Percentiles rank a stretch among this genome's conserved stretches.
Evolutionary conservation across 2,113 vertebrate species (phyloP).

Genomic region (Burhinus bistriatus): DNA sequence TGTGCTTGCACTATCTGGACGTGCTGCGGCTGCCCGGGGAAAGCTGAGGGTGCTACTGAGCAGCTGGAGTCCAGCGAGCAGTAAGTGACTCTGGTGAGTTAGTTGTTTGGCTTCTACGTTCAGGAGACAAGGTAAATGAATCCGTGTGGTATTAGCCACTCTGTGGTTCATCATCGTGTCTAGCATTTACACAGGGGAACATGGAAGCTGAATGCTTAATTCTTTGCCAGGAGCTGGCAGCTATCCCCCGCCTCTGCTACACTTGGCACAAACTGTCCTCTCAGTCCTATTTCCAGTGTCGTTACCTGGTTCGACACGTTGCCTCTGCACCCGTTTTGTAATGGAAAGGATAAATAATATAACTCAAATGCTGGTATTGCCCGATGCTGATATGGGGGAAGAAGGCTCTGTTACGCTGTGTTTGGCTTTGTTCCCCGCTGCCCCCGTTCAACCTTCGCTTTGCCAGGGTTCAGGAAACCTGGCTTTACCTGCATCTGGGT

Average conservation of each 20-base stretch:
- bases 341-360: not conserved
- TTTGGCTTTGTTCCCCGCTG: not conserved
- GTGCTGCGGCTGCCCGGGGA: not conserved
- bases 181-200: rapidly evolving
- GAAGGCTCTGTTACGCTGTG: not conserved
- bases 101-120: not conserved
- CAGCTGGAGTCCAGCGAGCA: not conserved
- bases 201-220: not conserved
- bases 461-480: too few relatives aligned
- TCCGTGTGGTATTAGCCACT: rapidly evolving
- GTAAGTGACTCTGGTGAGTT: rapidly evolving
- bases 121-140: not conserved
- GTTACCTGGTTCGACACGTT: not conserved
- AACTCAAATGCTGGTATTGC: not conserved
- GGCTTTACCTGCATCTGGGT: not conserved
- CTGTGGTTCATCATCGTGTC: rapidly evolving
- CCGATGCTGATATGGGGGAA: rapidly evolving
- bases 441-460: too few relatives aligned
- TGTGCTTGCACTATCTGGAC: rapidly evolving
- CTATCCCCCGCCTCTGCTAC: not conserved
- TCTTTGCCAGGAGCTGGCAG: not conserved
- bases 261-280: not conserved
- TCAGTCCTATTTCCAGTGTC: not conserved
- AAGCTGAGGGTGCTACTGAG: not conserved
- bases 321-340: rapidly evolving